Evolutionary conservation across 1,140 invertebrate species (phyloP).

Genomic region (Leptinotarsa defecta): DNA sequence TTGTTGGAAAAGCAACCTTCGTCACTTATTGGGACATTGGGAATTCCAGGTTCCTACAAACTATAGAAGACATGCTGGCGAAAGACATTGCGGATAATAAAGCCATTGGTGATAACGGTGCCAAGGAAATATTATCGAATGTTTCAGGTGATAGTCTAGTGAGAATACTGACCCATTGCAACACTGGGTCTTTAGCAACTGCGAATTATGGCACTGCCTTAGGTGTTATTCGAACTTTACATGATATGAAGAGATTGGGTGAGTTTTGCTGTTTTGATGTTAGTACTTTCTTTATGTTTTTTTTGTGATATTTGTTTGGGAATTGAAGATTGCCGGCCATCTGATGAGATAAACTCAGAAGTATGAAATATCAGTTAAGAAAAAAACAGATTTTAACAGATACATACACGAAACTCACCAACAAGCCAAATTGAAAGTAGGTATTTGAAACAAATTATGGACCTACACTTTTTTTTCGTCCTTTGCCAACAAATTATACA

Average conservation of each 20-base stretch:
- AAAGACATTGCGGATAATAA: slow-evolving; percentile 88
- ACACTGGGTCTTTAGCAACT: slow-evolving; percentile 96
- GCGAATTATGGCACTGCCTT: slow-evolving; percentile 97
- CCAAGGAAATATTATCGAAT: slow-evolving; percentile 71
- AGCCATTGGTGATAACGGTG: slow-evolving; percentile 81
- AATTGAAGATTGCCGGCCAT: no score
- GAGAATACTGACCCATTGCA: slow-evolving; percentile 92
- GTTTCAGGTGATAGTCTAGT: slow-evolving; percentile 64
- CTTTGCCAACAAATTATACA: no score
- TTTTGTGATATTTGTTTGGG: no score
- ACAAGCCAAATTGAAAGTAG: no score
- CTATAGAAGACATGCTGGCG: slow-evolving; percentile 79
- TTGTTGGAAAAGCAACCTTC: no score
- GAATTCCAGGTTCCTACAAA: slow-evolving; percentile 69
- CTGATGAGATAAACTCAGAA: no score
- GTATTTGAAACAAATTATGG: no score
- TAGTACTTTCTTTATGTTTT: no score
- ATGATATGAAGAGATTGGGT: slow-evolving; percentile 75
- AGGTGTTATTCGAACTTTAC: slow-evolving; percentile 87
- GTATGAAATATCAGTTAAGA: no score
- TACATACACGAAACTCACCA: no score
- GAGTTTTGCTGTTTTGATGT: slow-evolving; percentile 40
- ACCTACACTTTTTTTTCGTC: no score
- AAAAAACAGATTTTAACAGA: no score
- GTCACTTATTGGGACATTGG: not conserved